Evolutionary conservation across 1,140 invertebrate species (phyloP), one percentile per base, ranked within the genome.

Genomic region (Trichoplusia ni): DNA sequence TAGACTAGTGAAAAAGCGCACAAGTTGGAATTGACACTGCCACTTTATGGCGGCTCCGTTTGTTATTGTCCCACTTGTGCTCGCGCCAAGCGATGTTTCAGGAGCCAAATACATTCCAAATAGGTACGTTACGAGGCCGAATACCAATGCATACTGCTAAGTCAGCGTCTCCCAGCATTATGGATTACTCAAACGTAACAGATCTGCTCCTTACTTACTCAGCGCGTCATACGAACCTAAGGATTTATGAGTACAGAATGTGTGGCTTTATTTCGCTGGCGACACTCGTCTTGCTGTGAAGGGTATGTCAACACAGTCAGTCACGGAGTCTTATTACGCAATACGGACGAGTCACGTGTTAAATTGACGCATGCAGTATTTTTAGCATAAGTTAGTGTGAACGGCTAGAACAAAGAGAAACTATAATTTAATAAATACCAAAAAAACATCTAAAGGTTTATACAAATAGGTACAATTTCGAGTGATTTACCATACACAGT

Each of bases 21-120:
- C 65, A 40, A 67, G 46, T 69, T 73, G 79, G 60, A 78, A 75
- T 79, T 77, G 82, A 79, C 74, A 73, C 46, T 64, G 54, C 47
- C 65, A 69, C 64, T 79, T 77, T 75, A 77, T 73, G 59, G 60
- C 42, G 51, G 29, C 53, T 65, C 72, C 66, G 69, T 77, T 77
- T 80, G 73, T 78, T 81, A 85, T 77, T 82, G 71, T 62, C 75
- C 79, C 71, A 86, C 77, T 86, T 86, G 79, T 72, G 38, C 42
- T 25, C 16, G 73, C 64, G 83, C 69, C 65, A 67, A 67, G 51
- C 31, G 37, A 49, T 38, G 49, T 25, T 64, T 21, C 29, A 23
- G n/a, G 38, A 54, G 42, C 51, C 38, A 64, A 64, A 46, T 25
- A 63, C 33, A 44, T 63, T 63, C 47, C 35, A 31, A 47, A 60